phyloP scores from a whole-genome alignment of 2,888 invertebrate species.

The Mythimna vitellina region DNA sequence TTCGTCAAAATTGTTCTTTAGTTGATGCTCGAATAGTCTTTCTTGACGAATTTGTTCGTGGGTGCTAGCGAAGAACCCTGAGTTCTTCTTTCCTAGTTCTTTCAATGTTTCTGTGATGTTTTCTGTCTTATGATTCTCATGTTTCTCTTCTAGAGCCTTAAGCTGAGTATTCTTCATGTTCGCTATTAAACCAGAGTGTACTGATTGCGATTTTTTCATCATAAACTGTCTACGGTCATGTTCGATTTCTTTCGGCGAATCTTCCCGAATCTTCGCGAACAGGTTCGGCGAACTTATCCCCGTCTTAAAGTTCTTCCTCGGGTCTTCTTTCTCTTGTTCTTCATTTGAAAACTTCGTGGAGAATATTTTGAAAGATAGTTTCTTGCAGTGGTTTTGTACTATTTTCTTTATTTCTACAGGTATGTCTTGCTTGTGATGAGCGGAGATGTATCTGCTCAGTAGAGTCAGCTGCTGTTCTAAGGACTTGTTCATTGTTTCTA shows the following conservation, averaged over 20 bases:
- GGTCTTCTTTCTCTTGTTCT: slow-evolving; percentile 78
- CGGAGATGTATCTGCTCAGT: slow-evolving; percentile 93
- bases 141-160: slow-evolving; percentile 88
- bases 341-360: slow-evolving; percentile 81
- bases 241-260: slow-evolving; percentile 71
- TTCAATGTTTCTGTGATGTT: slow-evolving; percentile 80
- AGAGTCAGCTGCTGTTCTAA: slow-evolving; percentile 94
- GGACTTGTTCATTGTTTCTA: slow-evolving; percentile 93
- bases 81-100: slow-evolving; percentile 76
- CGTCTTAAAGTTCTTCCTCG: slow-evolving; percentile 77
- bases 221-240: slow-evolving; percentile 77
- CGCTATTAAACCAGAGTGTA: slow-evolving; percentile 84
- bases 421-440: slow-evolving; percentile 92
- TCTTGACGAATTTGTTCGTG: slow-evolving; percentile 93
- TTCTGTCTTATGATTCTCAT: slow-evolving; percentile 49
- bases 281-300: slow-evolving; percentile 85
- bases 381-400: slow-evolving; percentile 91
- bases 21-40: slow-evolving; percentile 86
- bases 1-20: slow-evolving; percentile 87
- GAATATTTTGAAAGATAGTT: slow-evolving; percentile 84
- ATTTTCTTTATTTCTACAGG: slow-evolving; percentile 94
- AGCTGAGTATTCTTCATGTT: slow-evolving; percentile 80
- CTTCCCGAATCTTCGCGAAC: slow-evolving; percentile 82
- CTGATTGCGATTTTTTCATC: slow-evolving; percentile 87
- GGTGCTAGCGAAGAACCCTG: slow-evolving; percentile 92